phyloP scores from a whole-genome alignment of 2,888 invertebrate genomes.

The Latrodectus elegans region DNA sequence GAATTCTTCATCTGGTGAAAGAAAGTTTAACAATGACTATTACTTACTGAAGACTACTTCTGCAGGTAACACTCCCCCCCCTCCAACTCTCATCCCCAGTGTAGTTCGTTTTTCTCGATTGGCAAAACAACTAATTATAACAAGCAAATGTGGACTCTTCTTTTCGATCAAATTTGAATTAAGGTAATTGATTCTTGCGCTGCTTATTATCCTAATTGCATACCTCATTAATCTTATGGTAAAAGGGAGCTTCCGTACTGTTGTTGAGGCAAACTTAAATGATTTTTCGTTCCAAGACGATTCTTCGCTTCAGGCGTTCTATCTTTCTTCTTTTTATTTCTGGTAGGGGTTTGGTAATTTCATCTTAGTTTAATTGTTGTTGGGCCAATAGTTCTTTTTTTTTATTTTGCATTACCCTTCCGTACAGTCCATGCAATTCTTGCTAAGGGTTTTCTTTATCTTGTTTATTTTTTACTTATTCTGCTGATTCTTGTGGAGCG shows the following conservation, averaged over 20 bases:
- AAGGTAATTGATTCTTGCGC: constrained; percentile 61
- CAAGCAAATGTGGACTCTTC: constrained; percentile 50
- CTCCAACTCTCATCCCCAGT: background rate
- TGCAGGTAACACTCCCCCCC: background rate
- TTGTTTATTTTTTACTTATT: constrained; percentile 25
- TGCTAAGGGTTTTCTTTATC: background rate
- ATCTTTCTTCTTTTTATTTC: constrained; percentile 20
- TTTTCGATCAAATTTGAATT: constrained; percentile 66
- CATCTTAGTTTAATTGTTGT: constrained; percentile 60
- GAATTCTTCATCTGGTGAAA: too few species aligned
- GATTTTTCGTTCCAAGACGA: constrained; percentile 28
- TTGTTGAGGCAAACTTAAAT: constrained; percentile 19
- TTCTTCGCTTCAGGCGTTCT: constrained; percentile 16
- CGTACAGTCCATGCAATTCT: background rate
- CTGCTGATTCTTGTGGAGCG: constrained; percentile 23
- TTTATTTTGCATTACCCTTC: constrained; percentile 9
- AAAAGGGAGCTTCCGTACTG: constrained; percentile 6
- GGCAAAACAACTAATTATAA: constrained; percentile 63
- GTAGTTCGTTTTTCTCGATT: constrained; percentile 17
- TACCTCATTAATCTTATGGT: constrained; percentile 62
- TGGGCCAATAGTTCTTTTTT: background rate
- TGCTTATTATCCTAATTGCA: constrained; percentile 65
- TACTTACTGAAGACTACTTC: background rate
- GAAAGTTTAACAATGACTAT: background rate
- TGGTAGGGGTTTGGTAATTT: constrained; percentile 19